Percentiles rank a stretch among this genome's conserved stretches.
phyloP scores from a whole-genome alignment of 1,140 invertebrate species.

The Meteorus sp. region DNA sequence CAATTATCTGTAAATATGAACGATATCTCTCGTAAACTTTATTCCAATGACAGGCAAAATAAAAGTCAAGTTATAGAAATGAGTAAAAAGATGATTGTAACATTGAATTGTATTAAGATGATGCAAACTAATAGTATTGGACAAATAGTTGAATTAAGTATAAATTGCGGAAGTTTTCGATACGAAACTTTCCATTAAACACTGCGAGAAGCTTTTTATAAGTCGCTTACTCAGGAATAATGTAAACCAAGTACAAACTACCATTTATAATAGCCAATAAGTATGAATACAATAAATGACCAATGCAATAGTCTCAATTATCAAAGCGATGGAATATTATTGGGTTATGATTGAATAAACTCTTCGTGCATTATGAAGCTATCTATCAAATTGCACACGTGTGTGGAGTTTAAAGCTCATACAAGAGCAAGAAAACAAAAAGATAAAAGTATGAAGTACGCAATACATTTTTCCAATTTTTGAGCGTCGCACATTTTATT shows the following conservation, averaged over 20 bases:
- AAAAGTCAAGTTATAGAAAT: background rate
- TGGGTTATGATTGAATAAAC: background rate
- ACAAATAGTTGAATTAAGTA: background rate
- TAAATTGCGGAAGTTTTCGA: background rate
- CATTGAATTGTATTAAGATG: background rate
- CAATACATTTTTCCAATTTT: too few relatives aligned
- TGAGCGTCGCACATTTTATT: too few relatives aligned
- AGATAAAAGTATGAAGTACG: too few relatives aligned
- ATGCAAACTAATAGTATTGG: background rate
- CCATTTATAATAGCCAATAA: conserved; percentile 1
- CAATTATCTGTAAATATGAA: background rate
- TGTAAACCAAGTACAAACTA: conserved; percentile 4
- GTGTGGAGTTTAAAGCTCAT: too few relatives aligned
- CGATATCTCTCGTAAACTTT: background rate
- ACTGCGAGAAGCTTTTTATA: background rate
- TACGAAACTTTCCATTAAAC: background rate
- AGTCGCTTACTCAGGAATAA: background rate
- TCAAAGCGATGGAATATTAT: background rate
- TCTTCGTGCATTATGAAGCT: background rate
- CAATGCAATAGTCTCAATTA: background rate
- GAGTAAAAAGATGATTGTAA: background rate
- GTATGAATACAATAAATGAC: conserved; percentile 3
- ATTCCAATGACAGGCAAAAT: background rate
- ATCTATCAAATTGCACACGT: background rate
- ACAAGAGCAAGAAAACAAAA: too few relatives aligned